Conservation (phyloP, 2,113 vertebrate genomes). For the Eublepharis macularius region DNA sequence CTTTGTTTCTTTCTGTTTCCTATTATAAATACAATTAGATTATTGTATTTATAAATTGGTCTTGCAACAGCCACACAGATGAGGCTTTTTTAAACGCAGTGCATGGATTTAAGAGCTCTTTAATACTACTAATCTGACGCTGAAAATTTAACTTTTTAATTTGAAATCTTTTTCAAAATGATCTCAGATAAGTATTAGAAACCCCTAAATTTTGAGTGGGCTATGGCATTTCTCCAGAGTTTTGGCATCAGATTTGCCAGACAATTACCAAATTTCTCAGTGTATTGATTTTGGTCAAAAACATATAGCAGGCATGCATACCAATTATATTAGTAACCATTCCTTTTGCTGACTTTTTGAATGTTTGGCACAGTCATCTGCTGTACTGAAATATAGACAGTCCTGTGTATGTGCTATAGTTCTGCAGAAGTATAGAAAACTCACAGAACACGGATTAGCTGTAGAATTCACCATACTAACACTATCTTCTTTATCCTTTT, state of each 20-base stretch:
- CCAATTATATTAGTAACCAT: not conserved
- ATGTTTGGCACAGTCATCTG: not conserved
- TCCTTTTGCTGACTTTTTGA: not conserved
- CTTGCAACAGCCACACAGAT: not conserved
- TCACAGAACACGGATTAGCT: too few relatives aligned
- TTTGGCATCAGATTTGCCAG: not conserved
- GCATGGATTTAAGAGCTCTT: not conserved
- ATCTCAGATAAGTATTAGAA: not conserved
- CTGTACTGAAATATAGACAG: not conserved
- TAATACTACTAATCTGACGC: not conserved
- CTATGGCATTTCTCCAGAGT: not conserved
- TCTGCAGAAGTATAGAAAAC: not conserved
- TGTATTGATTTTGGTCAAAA: not conserved
- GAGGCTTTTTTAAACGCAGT: not conserved
- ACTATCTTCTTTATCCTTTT: too few relatives aligned
- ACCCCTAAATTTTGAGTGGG: not conserved
- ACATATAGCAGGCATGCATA: not conserved
- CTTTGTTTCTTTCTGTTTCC: not conserved
- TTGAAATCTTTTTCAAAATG: not conserved
- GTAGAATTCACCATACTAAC: not conserved
- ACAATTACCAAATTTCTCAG: not conserved
- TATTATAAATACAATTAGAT: not conserved
- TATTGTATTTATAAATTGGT: not conserved
- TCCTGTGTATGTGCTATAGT: not conserved
- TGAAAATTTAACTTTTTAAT: too few relatives aligned